Percentiles rank a stretch among this genome's conserved stretches.
Conservation (phyloP, 2,797 vertebrate genomes). For the Oreochromis grahami region DNA sequence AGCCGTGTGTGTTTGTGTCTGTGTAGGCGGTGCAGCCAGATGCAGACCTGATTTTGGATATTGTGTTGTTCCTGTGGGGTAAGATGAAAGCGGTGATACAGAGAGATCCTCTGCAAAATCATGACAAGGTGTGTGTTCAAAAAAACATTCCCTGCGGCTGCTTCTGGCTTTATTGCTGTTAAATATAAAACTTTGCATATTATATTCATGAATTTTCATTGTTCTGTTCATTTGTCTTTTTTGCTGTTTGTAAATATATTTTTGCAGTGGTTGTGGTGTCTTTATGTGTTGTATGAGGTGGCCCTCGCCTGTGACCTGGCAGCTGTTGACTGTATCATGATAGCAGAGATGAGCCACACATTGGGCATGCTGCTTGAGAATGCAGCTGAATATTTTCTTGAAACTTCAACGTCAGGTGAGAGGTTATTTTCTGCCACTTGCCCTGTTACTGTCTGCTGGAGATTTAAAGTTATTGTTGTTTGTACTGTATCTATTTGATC, state of each 20-base stretch:
- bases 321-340: conserved; percentile 67
- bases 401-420: conserved; percentile 15
- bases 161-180: not conserved
- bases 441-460: not conserved
- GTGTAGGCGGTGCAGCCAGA: conserved; percentile 78
- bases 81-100: conserved; percentile 80
- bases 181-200: not conserved
- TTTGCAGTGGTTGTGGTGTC: conserved; percentile 83
- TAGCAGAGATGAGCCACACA: conserved; percentile 80
- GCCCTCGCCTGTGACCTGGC: conserved; percentile 72
- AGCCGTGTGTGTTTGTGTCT: not conserved
- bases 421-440: not conserved
- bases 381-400: conserved; percentile 53
- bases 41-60: conserved; percentile 80
- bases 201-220: not conserved
- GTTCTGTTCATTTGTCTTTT: not conserved
- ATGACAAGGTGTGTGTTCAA: conserved; percentile 72
- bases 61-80: conserved; percentile 83
- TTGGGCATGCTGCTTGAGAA: conserved; percentile 79
- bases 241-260: not conserved
- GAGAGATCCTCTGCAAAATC: conserved; percentile 57
- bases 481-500: not conserved
- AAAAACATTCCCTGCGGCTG: not conserved
- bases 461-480: not conserved
- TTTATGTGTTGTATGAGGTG: conserved; percentile 84